phyloP scores from a whole-genome alignment of 2,113 vertebrate species.

The Triplophysa dalaica region DNA sequence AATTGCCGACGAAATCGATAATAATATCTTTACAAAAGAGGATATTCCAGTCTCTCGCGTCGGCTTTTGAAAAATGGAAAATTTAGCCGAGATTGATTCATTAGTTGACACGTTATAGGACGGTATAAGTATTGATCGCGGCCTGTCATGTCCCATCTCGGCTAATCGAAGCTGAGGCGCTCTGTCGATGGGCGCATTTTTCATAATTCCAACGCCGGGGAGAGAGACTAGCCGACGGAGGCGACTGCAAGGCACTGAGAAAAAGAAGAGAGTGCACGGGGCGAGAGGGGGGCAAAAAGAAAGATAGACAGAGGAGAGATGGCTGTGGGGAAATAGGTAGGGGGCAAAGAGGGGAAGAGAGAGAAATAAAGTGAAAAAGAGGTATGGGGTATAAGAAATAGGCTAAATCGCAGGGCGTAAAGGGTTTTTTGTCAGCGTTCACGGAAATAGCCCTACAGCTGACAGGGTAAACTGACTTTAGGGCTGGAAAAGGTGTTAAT shows the following conservation, averaged over 20 bases:
- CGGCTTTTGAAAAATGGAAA: conserved; percentile 99
- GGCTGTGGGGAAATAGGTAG: conserved; percentile 73
- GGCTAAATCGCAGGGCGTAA: conserved; percentile 31
- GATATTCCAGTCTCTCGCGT: conserved; percentile 98
- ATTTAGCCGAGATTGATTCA: conserved; percentile 99
- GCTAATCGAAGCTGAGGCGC: conserved; percentile 99
- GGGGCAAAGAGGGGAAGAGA: conserved; percentile 76
- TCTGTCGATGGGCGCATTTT: conserved; percentile 98
- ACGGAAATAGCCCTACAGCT: conserved; percentile 46
- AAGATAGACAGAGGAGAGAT: conserved; percentile 73
- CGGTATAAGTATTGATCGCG: conserved; percentile 98
- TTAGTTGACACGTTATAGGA: conserved; percentile 99
- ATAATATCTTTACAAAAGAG: conserved; percentile 99
- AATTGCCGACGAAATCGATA: conserved; percentile 99
- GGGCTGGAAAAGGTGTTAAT: conserved; percentile 66
- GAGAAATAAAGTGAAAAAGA: conserved; percentile 78
- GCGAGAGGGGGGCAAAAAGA: conserved; percentile 61
- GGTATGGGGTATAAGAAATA: conserved; percentile 69
- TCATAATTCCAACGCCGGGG: conserved; percentile 95
- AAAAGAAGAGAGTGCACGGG: conserved; percentile 62
- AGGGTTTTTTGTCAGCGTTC: conserved; percentile 45
- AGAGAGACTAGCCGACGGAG: conserved; percentile 79
- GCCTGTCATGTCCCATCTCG: conserved; percentile 98
- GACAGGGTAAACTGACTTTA: conserved; percentile 56
- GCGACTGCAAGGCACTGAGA: conserved; percentile 76